phyloP scores from a whole-genome alignment of 1,140 invertebrate genomes.

The Zaprionus kolodkinae region DNA sequence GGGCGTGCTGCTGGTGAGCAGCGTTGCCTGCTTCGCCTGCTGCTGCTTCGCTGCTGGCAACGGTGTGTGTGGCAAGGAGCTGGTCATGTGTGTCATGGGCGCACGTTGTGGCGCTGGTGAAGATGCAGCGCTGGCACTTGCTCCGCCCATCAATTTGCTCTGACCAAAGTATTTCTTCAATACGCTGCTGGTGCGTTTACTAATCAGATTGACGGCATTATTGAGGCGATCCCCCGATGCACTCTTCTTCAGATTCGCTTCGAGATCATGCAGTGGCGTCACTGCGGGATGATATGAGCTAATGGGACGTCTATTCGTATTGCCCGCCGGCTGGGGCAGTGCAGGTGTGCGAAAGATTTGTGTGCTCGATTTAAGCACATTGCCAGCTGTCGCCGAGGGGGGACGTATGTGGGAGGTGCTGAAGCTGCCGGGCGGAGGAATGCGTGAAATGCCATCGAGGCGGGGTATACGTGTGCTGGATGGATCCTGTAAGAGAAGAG shows the following conservation, averaged over 20 bases:
- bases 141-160: conserved; percentile 37
- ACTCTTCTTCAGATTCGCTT: conserved; percentile 68
- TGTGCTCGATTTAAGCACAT: conserved; percentile 37
- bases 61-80: conserved; percentile 61
- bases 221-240: conserved; percentile 70
- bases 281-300: conserved; percentile 56
- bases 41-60: conserved; percentile 42
- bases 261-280: conserved; percentile 51
- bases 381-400: conserved; percentile 34
- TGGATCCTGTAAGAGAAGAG: conserved; percentile 66
- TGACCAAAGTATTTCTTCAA: conserved; percentile 62
- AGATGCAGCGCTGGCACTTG: not conserved
- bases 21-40: not conserved
- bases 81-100: conserved; percentile 41
- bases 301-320: conserved; percentile 42
- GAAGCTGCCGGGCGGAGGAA: conserved; percentile 69
- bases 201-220: conserved; percentile 63
- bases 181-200: conserved; percentile 62
- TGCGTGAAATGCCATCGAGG: conserved; percentile 72
- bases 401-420: conserved; percentile 67
- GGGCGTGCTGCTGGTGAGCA: conserved; percentile 60
- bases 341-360: conserved; percentile 63
- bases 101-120: not conserved
- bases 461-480: conserved; percentile 72
- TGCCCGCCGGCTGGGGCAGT: conserved; percentile 25